Evolutionary conservation across 2,888 invertebrate genomes (phyloP).

Genomic region (Aquatica leii): DNA sequence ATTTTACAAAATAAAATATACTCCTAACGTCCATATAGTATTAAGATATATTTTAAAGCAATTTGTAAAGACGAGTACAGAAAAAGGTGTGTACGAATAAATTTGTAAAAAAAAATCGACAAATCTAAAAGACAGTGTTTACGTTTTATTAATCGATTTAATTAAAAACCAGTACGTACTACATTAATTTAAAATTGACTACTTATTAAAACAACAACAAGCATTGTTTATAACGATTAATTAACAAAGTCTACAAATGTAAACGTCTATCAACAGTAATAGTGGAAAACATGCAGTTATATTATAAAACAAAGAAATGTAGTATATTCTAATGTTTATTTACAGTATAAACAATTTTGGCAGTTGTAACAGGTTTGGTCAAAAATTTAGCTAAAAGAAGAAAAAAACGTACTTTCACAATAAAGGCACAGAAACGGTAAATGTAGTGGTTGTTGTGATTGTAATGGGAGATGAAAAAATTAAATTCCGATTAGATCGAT

Average conservation of each 20-base stretch:
- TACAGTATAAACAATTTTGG: background rate
- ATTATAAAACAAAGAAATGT: background rate
- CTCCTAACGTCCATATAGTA: no score
- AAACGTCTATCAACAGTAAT: slow-evolving; percentile 3
- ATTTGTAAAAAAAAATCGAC: no score
- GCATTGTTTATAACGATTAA: slow-evolving; percentile 10
- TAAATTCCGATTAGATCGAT: slow-evolving; percentile 1
- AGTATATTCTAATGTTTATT: background rate
- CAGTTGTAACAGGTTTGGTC: slow-evolving; percentile 11
- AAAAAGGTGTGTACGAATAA: no score
- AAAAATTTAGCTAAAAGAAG: slow-evolving; percentile 1
- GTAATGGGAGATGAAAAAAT: slow-evolving; percentile 6
- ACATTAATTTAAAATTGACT: slow-evolving; percentile 12
- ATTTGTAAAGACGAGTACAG: no score
- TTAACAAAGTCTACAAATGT: slow-evolving; percentile 2
- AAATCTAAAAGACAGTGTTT: no score
- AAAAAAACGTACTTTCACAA: background rate
- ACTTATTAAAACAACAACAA: slow-evolving; percentile 9
- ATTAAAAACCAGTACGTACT: slow-evolving; percentile 3
- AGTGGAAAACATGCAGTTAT: slow-evolving; percentile 8
- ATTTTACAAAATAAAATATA: no score
- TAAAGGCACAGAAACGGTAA: slow-evolving; percentile 12
- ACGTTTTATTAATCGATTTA: background rate
- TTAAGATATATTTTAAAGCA: no score
- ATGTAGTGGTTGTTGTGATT: background rate